A percentile compares a stretch with the other conserved stretches of the same genome.
Evolutionary conservation across 2,888 invertebrate genomes (phyloP).

Genomic region (Laspeyria flexula): DNA sequence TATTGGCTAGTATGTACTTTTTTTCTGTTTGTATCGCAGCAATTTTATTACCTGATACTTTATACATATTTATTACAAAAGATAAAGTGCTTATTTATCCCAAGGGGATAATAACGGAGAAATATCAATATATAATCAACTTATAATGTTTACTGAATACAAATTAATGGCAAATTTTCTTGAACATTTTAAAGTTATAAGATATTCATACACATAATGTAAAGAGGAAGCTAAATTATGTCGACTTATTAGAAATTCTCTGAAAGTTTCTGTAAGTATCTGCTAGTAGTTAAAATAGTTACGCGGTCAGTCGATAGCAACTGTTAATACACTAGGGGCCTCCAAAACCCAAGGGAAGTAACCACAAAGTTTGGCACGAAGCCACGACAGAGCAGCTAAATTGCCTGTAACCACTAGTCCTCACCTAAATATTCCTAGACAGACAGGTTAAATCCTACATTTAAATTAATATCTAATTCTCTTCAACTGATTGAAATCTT

Average conservation of each 20-base stretch:
- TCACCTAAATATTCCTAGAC: constrained; percentile 35
- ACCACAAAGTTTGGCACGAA: constrained; percentile 48
- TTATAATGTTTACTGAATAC: neutral
- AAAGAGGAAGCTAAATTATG: constrained; percentile 21
- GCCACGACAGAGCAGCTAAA: constrained; percentile 43
- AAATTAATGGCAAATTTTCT: neutral
- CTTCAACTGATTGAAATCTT: constrained; percentile 1
- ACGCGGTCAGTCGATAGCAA: constrained; percentile 42
- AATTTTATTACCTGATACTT: neutral
- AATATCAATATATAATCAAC: constrained; percentile 5
- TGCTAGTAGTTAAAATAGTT: constrained; percentile 44
- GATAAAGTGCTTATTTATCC: constrained; percentile 1
- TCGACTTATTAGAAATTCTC: constrained; percentile 42
- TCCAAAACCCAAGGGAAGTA: constrained; percentile 26
- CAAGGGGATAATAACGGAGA: neutral
- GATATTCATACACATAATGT: too few relatives aligned
- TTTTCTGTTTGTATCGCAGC: neutral
- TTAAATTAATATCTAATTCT: constrained; percentile 18
- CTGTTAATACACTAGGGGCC: constrained; percentile 34
- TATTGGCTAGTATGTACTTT: too few relatives aligned
- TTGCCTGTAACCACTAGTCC: constrained; percentile 37
- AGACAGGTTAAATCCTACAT: constrained; percentile 17
- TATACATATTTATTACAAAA: constrained; percentile 1
- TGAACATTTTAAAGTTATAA: too few relatives aligned
- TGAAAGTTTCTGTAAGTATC: constrained; percentile 33